Evolutionary conservation across 2,888 invertebrate species (phyloP).

Genomic region (Onthophagus sagittarius): DNA sequence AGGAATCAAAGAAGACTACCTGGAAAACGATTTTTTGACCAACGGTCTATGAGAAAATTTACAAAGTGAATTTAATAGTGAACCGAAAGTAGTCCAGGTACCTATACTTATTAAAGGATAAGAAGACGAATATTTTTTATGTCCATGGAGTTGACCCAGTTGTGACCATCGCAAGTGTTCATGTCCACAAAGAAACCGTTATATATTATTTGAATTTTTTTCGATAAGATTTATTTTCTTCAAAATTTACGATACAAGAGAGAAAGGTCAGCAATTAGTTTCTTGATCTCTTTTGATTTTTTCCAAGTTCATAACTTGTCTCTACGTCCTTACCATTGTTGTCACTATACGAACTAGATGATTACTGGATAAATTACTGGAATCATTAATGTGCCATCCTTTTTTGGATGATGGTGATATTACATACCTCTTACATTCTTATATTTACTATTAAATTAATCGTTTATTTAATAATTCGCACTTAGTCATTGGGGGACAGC

Average conservation of each 20-base stretch:
- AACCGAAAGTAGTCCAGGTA: conserved; percentile 7
- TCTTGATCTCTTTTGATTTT: no score
- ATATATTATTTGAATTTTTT: background rate
- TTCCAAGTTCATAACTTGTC: no score
- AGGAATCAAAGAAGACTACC: conserved; percentile 8
- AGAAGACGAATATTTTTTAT: conserved; percentile 20
- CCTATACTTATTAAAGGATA: conserved; percentile 12
- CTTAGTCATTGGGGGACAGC: no score
- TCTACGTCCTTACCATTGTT: no score
- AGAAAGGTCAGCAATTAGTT: no score
- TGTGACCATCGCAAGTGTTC: background rate
- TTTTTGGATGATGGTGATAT: no score
- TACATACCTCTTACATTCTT: no score
- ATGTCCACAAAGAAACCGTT: background rate
- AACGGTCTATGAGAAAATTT: conserved; percentile 21
- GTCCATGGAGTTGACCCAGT: background rate
- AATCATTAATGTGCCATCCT: no score
- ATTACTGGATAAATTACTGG: no score
- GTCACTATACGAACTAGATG: no score
- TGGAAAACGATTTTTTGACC: conserved; percentile 19
- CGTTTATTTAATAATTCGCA: no score
- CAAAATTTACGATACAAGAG: background rate
- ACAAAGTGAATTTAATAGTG: background rate
- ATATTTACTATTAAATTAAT: no score
- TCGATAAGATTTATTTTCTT: background rate